A percentile compares a stretch with the other conserved stretches of the same genome.
Conservation (phyloP, 2,113 vertebrate species). For the Lanius ludovicianus region DNA sequence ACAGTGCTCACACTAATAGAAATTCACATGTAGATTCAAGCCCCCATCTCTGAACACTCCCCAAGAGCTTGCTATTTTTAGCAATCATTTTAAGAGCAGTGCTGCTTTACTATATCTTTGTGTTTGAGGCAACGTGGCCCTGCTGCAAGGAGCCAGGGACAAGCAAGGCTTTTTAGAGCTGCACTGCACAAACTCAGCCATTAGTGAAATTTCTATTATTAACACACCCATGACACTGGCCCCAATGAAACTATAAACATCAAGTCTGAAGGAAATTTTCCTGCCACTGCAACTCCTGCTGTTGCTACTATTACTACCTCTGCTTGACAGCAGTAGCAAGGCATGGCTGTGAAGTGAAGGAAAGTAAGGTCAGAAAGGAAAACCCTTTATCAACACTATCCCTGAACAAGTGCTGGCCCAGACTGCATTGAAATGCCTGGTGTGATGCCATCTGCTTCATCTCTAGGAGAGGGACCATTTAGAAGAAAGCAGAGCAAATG, state of each 20-base stretch:
- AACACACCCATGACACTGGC: neutral
- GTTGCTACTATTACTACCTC: neutral
- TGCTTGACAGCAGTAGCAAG: neutral
- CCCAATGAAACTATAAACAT: neutral
- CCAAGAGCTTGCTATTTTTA: neutral
- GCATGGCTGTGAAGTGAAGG: neutral
- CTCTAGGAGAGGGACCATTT: neutral
- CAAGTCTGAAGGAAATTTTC: neutral
- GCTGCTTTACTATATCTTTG: neutral
- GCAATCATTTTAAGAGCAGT: neutral
- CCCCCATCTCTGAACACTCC: neutral
- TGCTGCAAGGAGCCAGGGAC: neutral
- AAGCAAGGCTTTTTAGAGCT: neutral
- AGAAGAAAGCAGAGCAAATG: neutral
- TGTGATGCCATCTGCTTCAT: neutral
- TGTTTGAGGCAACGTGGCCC: rapidly evolving
- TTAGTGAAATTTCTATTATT: neutral
- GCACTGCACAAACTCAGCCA: neutral
- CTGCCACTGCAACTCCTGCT: neutral
- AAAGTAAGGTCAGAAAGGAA: neutral
- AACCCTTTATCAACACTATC: neutral
- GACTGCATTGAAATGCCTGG: neutral
- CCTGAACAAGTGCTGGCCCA: neutral
- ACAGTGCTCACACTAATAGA: neutral
- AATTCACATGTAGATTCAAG: neutral